Conservation (phyloP, 2,113 vertebrate species). For the Oryzias melastigma region DNA sequence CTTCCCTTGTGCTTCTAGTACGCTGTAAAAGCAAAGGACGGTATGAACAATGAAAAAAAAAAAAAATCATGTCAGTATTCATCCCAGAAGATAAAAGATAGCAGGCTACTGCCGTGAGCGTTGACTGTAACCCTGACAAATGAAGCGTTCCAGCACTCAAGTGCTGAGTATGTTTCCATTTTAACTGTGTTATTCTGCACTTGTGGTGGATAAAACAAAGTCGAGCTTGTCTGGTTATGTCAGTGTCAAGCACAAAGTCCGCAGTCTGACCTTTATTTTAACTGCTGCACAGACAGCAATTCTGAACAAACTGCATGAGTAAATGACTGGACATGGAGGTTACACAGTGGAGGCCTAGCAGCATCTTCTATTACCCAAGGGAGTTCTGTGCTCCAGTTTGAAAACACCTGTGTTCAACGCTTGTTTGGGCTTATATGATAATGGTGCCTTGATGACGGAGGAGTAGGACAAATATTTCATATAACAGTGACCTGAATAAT, state of each 20-base stretch:
- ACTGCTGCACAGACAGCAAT: constrained; percentile 25
- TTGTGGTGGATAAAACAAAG: constrained; percentile 46
- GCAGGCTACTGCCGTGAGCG: constrained; percentile 58
- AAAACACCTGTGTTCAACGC: constrained; percentile 1
- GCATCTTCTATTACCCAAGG: constrained; percentile 1
- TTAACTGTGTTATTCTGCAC: constrained; percentile 44
- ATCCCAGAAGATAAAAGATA: constrained; percentile 61
- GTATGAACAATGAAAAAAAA: constrained; percentile 55
- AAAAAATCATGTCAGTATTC: constrained; percentile 42
- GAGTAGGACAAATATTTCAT: neutral
- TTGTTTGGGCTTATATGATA: neutral
- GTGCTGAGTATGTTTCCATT: constrained; percentile 56
- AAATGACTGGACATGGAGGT: constrained; percentile 13
- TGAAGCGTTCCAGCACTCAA: constrained; percentile 61
- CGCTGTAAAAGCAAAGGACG: constrained; percentile 26
- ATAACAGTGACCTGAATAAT: neutral
- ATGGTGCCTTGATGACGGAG: neutral
- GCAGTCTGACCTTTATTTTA: constrained; percentile 39
- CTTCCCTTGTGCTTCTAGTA: constrained; percentile 2
- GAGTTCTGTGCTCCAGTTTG: constrained; percentile 2
- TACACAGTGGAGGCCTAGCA: neutral
- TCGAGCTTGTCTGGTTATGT: constrained; percentile 52
- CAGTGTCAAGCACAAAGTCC: constrained; percentile 41
- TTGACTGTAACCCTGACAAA: constrained; percentile 63
- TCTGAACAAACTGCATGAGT: constrained; percentile 21